phyloP scores from a whole-genome alignment of 2,888 invertebrate genomes.

The Patella caerulea region DNA sequence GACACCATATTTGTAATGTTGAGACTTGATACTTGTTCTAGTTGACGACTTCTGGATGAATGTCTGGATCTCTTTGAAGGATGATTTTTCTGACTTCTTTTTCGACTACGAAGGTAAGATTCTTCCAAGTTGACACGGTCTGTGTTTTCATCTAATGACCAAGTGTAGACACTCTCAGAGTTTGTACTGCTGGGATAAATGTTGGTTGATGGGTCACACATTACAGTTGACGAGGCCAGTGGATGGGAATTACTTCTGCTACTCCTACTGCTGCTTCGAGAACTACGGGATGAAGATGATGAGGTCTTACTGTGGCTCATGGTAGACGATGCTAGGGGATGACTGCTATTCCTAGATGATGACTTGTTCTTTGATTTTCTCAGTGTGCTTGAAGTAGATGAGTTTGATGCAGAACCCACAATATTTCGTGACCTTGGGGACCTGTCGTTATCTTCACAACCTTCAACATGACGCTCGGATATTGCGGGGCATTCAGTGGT shows the following conservation, averaged over 20 bases:
- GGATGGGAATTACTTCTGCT: constrained; percentile 49
- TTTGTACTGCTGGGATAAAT: constrained; percentile 45
- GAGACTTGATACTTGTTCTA: constrained; percentile 44
- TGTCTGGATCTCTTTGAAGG: constrained; percentile 12
- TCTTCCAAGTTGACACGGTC: constrained; percentile 49
- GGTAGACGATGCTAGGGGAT: constrained; percentile 23
- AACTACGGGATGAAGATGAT: constrained; percentile 1
- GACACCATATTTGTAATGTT: constrained; percentile 43
- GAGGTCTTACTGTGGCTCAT: constrained; percentile 38
- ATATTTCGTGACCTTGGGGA: neutral
- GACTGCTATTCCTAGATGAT: constrained; percentile 17
- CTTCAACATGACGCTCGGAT: constrained; percentile 30
- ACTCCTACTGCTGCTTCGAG: constrained; percentile 25
- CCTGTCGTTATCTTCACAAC: constrained; percentile 17
- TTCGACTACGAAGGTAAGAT: constrained; percentile 47
- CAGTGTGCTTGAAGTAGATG: constrained; percentile 8
- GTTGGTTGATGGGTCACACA: constrained; percentile 48
- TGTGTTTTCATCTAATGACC: constrained; percentile 55
- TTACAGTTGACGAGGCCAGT: constrained; percentile 58
- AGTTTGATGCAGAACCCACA: neutral
- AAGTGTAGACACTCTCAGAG: constrained; percentile 55
- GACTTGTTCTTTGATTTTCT: constrained; percentile 8
- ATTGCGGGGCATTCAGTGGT: neutral
- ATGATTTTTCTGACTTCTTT: constrained; percentile 9
- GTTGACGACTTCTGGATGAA: constrained; percentile 31